Conservation (phyloP, 2,113 vertebrate genomes). For the Daubentonia madagascariensis region DNA sequence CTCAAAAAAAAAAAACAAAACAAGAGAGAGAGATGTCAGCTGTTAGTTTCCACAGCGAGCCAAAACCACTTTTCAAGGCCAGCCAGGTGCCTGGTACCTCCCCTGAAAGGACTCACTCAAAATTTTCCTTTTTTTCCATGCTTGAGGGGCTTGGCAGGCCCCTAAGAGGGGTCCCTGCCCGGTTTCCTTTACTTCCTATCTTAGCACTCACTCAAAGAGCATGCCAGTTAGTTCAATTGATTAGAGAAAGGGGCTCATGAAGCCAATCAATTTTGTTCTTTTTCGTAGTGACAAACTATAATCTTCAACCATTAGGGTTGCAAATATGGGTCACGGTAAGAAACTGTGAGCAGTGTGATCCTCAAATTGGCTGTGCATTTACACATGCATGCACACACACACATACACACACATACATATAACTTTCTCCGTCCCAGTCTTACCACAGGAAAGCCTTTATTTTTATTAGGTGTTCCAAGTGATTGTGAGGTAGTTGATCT, state of each 20-base stretch:
- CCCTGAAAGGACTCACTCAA: too few relatives aligned
- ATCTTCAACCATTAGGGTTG: neutral
- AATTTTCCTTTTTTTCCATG: too few relatives aligned
- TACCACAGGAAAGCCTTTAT: neutral
- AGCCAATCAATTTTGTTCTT: neutral
- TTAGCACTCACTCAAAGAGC: neutral
- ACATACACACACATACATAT: neutral
- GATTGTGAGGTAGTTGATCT: neutral
- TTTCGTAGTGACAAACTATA: neutral
- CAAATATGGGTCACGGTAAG: neutral
- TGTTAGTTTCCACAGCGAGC: too few relatives aligned
- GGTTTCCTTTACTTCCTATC: neutral
- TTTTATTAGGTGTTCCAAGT: neutral
- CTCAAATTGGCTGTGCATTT: neutral
- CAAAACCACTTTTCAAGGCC: too few relatives aligned
- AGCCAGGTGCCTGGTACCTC: too few relatives aligned
- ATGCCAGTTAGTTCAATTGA: too few relatives aligned
- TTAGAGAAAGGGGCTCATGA: neutral
- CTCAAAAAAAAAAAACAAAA: too few relatives aligned
- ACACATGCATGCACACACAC: neutral
- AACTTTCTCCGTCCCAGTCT: neutral
- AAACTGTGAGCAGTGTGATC: neutral
- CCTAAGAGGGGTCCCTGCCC: too few relatives aligned
- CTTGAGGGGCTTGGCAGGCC: too few relatives aligned
- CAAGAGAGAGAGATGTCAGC: too few relatives aligned